phyloP scores from a whole-genome alignment of 1,140 invertebrate genomes.

The Gonioctena quinquepunctata region DNA sequence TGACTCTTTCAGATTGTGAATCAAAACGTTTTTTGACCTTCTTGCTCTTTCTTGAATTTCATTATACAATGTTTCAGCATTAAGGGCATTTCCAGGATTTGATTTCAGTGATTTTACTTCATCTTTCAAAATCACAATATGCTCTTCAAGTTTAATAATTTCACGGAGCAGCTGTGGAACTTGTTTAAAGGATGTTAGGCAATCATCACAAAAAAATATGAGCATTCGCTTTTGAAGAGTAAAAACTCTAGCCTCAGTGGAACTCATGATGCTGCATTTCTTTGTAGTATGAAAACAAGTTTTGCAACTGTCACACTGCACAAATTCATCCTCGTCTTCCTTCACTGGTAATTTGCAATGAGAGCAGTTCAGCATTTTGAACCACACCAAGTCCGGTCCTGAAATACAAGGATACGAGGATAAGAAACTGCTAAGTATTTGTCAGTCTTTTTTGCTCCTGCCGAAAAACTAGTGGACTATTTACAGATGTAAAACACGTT shows the following conservation, averaged over 20 bases:
- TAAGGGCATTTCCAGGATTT: neutral
- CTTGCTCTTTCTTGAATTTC: no score
- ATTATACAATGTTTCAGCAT: neutral
- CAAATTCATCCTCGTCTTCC: neutral
- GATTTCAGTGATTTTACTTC: neutral
- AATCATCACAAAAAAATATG: neutral
- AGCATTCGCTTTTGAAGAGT: neutral
- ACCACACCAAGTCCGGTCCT: neutral
- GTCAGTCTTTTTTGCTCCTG: no score
- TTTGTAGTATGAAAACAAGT: neutral
- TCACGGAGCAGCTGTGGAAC: neutral
- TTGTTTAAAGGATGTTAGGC: neutral
- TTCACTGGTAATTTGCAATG: neutral
- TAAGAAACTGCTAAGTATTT: no score
- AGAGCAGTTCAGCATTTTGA: neutral
- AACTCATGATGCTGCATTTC: neutral
- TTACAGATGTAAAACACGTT: no score
- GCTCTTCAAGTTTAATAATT: neutral
- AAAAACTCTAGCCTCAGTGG: neutral
- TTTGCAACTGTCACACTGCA: neutral
- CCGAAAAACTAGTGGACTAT: no score
- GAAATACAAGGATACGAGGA: neutral
- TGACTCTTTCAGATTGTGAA: neutral
- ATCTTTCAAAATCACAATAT: neutral
- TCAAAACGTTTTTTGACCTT: neutral